A percentile compares a stretch with the other conserved stretches of the same genome.
These are phyloP conservation scores for Hydrophis major DNA, from an alignment of 2,797 vertebrate genomes.

Conservation along the genomic window DNA sequence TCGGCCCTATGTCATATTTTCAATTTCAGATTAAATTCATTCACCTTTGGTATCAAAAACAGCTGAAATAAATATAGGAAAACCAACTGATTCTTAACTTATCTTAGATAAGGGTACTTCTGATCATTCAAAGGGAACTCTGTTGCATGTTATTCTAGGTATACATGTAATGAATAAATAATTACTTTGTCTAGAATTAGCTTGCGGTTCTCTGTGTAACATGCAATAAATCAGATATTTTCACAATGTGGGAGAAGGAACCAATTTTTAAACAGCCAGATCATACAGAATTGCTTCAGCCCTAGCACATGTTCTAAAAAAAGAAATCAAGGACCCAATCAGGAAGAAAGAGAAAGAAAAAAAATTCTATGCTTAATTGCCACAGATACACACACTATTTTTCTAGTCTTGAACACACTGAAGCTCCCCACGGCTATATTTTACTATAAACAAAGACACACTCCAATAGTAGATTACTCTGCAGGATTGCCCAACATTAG, in stretches of 20 bases:
- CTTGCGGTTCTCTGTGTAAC: neutral
- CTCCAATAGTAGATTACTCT: neutral
- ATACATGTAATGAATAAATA: neutral
- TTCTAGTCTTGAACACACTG: neutral
- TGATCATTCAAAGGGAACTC: neutral
- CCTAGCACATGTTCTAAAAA: neutral
- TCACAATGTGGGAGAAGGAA: neutral
- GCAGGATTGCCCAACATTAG: neutral
- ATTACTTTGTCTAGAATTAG: neutral
- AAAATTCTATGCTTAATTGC: neutral
- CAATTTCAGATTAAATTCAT: neutral
- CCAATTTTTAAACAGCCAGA: neutral
- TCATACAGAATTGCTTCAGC: neutral
- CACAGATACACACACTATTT: neutral
- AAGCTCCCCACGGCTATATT: neutral
- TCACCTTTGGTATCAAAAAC: neutral
- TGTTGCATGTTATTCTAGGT: neutral
- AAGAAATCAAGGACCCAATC: neutral
- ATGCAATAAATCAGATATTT: neutral
- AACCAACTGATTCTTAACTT: neutral
- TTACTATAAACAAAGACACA: neutral
- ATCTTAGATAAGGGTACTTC: neutral
- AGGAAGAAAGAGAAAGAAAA: neutral
- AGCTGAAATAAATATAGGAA: neutral
- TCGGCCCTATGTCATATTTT: neutral